These are phyloP conservation scores for Tribolium madens DNA, from an alignment of 1,140 invertebrate species.

Conservation along the genomic window DNA sequence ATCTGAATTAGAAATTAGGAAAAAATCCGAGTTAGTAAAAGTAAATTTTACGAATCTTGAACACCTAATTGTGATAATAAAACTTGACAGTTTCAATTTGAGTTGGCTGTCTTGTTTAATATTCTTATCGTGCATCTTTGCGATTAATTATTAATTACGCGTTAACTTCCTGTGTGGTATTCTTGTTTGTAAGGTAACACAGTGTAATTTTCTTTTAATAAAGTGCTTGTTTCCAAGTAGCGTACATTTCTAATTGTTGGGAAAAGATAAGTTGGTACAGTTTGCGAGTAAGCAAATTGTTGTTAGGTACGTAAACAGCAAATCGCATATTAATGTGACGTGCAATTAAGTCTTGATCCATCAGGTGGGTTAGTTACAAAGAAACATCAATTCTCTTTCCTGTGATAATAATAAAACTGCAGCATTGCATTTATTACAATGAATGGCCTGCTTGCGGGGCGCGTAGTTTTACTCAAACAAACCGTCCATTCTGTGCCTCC, in stretches of 20 bases:
- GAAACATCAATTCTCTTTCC: slow-evolving; percentile 2
- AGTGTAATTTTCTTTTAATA: background rate
- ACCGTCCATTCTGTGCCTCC: slow-evolving; percentile 22
- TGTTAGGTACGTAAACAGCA: slow-evolving; percentile 1
- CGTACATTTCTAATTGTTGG: slow-evolving; percentile 2
- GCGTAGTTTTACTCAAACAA: background rate
- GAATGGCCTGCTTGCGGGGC: slow-evolving; percentile 1
- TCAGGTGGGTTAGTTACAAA: background rate
- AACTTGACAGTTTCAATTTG: background rate
- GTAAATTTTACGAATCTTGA: too few species aligned
- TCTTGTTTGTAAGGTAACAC: background rate
- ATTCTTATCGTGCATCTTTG: background rate
- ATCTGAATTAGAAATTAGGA: too few species aligned
- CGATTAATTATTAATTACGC: background rate
- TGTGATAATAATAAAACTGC: slow-evolving; percentile 30
- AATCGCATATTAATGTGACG: slow-evolving; percentile 8
- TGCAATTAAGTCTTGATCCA: slow-evolving; percentile 2
- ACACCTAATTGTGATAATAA: background rate
- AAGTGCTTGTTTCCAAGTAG: background rate
- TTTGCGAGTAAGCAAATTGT: slow-evolving; percentile 8
- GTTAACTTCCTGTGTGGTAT: background rate
- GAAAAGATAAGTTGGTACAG: background rate
- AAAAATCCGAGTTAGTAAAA: too few species aligned
- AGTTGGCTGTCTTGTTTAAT: background rate
- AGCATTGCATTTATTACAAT: slow-evolving; percentile 6